phyloP scores from a whole-genome alignment of 64 coral and sea anemone species.

The Porites lutea region DNA sequence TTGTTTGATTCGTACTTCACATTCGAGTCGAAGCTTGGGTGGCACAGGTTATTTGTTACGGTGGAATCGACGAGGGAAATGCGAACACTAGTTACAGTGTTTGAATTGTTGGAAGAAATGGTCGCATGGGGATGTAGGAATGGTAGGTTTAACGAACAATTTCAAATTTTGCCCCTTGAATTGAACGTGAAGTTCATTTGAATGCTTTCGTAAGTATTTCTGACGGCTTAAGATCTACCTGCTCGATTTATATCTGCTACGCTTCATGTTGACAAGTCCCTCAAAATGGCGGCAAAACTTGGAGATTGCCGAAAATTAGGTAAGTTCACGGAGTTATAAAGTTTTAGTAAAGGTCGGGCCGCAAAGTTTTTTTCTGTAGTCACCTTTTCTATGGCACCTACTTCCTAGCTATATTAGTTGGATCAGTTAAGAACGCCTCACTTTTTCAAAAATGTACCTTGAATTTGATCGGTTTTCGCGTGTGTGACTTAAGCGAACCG shows the following conservation, averaged over 20 bases:
- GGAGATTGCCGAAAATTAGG: conserved; percentile 44
- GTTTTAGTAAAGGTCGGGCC: conserved; percentile 41
- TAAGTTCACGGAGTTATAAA: conserved; percentile 42
- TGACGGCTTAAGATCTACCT: conserved; percentile 42
- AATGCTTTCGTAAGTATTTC: not conserved
- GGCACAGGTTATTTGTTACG: conserved; percentile 38
- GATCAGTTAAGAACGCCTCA: conserved; percentile 38
- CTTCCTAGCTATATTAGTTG: conserved; percentile 47
- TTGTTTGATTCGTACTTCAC: too few relatives aligned
- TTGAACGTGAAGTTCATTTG: too few relatives aligned
- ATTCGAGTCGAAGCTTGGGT: conserved; percentile 1
- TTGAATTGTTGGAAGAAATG: conserved; percentile 35
- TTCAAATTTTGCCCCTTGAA: too few relatives aligned
- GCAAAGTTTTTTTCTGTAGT: conserved; percentile 51
- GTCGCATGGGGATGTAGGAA: not conserved
- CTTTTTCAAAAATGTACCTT: conserved; percentile 43
- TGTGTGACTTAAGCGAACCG: too few relatives aligned
- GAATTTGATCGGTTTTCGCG: conserved; percentile 35
- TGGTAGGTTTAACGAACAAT: too few relatives aligned
- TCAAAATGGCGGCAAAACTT: conserved; percentile 22
- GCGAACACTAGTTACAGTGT: conserved; percentile 4
- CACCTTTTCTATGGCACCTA: conserved; percentile 44
- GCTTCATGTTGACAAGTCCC: conserved; percentile 30
- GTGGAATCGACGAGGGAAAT: conserved; percentile 18
- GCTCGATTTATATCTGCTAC: conserved; percentile 32